Conservation (phyloP, 2,113 vertebrate genomes). For the Tachysurus fulvidraco region DNA sequence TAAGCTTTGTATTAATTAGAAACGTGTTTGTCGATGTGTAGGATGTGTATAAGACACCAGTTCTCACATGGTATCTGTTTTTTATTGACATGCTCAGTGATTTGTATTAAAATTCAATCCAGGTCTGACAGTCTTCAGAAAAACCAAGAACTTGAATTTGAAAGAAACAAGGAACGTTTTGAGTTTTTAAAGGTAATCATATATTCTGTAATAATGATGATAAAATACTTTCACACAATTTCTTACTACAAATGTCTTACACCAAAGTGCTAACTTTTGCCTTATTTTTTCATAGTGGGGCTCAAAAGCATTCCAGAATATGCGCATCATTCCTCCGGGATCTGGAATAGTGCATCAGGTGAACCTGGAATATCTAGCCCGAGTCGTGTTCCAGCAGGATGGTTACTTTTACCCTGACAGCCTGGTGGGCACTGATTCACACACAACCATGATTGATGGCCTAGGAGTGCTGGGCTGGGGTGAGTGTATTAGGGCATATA, state of each 20-base stretch:
- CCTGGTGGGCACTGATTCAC: constrained; percentile 95
- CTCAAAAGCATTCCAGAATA: constrained; percentile 91
- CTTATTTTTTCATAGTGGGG: constrained; percentile 83
- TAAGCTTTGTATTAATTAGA: background rate
- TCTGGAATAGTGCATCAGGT: constrained; percentile 98
- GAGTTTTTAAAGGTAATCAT: constrained; percentile 91
- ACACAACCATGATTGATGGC: constrained; percentile 98
- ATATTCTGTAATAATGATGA: background rate
- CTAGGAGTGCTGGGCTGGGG: constrained; percentile 97
- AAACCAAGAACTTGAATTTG: constrained; percentile 97
- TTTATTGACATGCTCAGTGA: background rate
- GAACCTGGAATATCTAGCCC: constrained; percentile 93
- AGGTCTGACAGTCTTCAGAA: constrained; percentile 94
- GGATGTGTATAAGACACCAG: background rate
- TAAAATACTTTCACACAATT: background rate
- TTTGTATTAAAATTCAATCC: constrained; percentile 29
- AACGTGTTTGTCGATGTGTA: background rate
- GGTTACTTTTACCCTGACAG: constrained; percentile 93
- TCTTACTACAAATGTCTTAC: background rate
- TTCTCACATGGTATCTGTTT: background rate
- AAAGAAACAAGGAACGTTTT: constrained; percentile 95
- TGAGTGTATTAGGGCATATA: constrained; percentile 63
- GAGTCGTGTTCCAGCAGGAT: constrained; percentile 88
- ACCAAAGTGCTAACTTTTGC: background rate
- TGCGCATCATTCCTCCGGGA: constrained; percentile 94